Evolutionary conservation across 53 echinoderm and acorn worm genomes (phyloP).

Genomic region (Patiria pectinifera): DNA sequence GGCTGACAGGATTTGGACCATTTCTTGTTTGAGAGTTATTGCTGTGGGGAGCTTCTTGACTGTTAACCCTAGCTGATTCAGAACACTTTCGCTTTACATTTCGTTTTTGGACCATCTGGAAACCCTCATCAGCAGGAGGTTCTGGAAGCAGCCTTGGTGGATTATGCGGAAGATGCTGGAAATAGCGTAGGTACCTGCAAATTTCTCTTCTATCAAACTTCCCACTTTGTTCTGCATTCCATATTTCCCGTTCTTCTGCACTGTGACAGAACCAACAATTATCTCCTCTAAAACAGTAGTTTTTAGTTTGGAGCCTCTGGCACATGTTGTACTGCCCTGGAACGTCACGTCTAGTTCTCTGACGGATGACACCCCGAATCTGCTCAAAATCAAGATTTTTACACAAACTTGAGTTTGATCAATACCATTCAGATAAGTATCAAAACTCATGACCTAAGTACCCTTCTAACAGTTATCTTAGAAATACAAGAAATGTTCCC

Average conservation of each 20-base stretch:
- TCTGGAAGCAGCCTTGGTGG: not conserved
- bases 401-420: not conserved
- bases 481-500: too few relatives aligned
- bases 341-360: too few relatives aligned
- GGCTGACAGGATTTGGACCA: not conserved
- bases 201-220: slow-evolving; percentile 71
- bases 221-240: slow-evolving; percentile 76
- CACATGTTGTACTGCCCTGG: too few relatives aligned
- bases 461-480: too few relatives aligned
- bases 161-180: slow-evolving; percentile 11
- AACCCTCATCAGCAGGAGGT: not conserved
- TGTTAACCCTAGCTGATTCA: not conserved
- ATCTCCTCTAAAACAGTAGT: slow-evolving; percentile 11
- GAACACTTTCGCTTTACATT: not conserved
- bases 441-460: too few relatives aligned
- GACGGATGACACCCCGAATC: slow-evolving; percentile 71
- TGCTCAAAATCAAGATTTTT: not conserved
- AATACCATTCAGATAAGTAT: too few relatives aligned
- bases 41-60: not conserved
- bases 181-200: slow-evolving; percentile 31
- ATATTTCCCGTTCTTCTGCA: slow-evolving; percentile 71
- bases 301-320: slow-evolving; percentile 12
- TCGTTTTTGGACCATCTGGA: not conserved
- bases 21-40: not conserved
- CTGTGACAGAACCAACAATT: slow-evolving; percentile 82